Evolutionary conservation across 2,888 invertebrate genomes (phyloP), one percentile per base, ranked within the genome.

Genomic region (Heliothis peltigera): DNA sequence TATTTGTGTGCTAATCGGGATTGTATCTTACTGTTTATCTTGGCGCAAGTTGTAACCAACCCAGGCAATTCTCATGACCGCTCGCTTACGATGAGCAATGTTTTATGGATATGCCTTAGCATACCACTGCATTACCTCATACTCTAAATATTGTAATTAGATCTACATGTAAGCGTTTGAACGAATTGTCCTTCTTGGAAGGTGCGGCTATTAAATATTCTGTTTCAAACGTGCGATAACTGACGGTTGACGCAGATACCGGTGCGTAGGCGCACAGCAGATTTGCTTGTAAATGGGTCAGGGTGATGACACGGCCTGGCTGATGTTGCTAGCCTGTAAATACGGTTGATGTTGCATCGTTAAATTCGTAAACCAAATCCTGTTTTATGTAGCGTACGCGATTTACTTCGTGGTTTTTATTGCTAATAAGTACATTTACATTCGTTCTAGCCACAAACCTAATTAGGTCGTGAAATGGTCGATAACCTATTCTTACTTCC

Each of bases 211-310:
- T 84, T 74, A 80, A 81, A 85, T 79, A 67, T 81, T 81, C 71
- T 76, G 77, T 80, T 82, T 65, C 79, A 81, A 81, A 74, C 79
- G 67, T 79, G 67, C 83, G 83, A 87, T 85, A 84, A 83, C 76
- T 82, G 81, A 67, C 78, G 81, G 80, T 85, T 89, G 88, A 91
- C 89, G 88, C 81, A 85, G 84, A 84, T 81, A 79, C 76, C 61
- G 78, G 66, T 88, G 91, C 90, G 93, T 92, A 85, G 92, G 93
- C 89, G 91, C 91, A 89, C 81, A 80, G 81, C 88, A 83, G 89
- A 90, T 92, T 91, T 89, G 64, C 84, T 89, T 84, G 83, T 82
- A 92, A 91, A 93, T 92, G 84, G 93, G 93, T 92, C 93, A 93
- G 87, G 93, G 93, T 84, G 84, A 84, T 84, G 81, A 82, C 81